A percentile compares a stretch with the other conserved stretches of the same genome.
Evolutionary conservation across 2,113 vertebrate species (phyloP).

Genomic region (Ciconia maguari): DNA sequence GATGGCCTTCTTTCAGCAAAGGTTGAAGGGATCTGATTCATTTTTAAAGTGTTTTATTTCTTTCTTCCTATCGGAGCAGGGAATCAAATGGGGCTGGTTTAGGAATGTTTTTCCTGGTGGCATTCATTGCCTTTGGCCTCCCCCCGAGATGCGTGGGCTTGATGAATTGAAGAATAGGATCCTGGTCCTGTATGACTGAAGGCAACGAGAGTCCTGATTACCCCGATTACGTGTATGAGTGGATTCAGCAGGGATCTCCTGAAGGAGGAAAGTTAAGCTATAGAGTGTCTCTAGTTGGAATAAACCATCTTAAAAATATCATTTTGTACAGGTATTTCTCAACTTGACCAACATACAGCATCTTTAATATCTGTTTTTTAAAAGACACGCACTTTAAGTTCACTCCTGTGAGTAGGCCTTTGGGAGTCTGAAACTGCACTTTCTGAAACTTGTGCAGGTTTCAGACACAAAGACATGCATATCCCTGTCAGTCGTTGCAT

Average conservation of each 20-base stretch:
- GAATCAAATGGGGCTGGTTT: not conserved
- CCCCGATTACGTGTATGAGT: not conserved
- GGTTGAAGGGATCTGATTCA: conserved; percentile 19
- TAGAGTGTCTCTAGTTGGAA: not conserved
- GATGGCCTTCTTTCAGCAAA: not conserved
- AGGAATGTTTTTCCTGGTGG: not conserved
- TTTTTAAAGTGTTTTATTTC: conserved; percentile 46
- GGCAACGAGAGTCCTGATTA: not conserved
- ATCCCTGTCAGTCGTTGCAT: rapidly evolving
- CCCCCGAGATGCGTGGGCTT: not conserved
- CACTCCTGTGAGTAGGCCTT: not conserved
- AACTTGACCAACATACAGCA: not conserved
- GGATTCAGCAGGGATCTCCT: not conserved
- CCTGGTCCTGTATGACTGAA: not conserved
- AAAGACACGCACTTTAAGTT: not conserved
- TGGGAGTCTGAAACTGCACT: not conserved
- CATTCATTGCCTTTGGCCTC: not conserved
- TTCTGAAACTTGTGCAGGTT: not conserved
- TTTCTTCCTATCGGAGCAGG: not conserved
- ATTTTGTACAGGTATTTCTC: not conserved
- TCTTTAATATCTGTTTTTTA: not conserved
- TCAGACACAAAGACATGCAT: not conserved
- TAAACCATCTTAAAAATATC: not conserved
- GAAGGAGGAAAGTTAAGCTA: not conserved
- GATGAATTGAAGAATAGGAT: not conserved